Evolutionary conservation across 2,888 invertebrate species (phyloP), one percentile per base, ranked within the genome.

Genomic region (Melanchra persicariae): DNA sequence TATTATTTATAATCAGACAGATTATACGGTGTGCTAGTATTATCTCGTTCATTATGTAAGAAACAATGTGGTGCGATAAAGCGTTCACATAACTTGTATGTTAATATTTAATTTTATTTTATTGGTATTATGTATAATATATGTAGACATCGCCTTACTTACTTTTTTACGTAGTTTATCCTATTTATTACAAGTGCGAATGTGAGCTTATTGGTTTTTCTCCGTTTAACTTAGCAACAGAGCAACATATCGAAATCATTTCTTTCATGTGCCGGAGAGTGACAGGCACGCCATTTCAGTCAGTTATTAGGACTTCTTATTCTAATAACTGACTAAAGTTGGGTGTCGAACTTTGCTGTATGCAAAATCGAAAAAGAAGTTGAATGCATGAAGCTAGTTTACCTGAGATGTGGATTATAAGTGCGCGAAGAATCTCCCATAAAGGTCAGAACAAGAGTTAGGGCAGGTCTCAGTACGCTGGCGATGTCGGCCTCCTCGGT

Each of bases 341-440:
- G 40, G 15, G 15, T 40, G 40, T 40, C 4, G 19, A 45, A 45
- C 7, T 7, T 19, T 45, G 17, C n/a, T 45, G 6, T 0, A 19
- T 3, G 19, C 5, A 2, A 40, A 15, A 8, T 19, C 2, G 5
- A 45, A 19, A 45, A 8, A 5, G 45, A 43, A 43, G 5, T 43
- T 3, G 15, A 17, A 9, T 1, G 9, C 9, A 9, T 37, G 10
- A 9, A 9, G 0, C 12, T 12, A 40, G 40, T 40, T 40, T 68
- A 96, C 96, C 96, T 93, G 70, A 99, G 94, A 95, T 99, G 99
- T 0, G 99, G 99, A 95, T 99, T 99, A 87, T 98, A 97, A 74
- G 98, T 97, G 70, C 98, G 95, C 5, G 97, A 93, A 0, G 98
- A 97, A 65, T 98, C 98, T 0, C 99, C 99, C 99, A 99, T 99